A percentile compares a stretch with the other conserved stretches of the same genome.
Conservation (phyloP, 53 echinoderm and acorn worm species). For the Arbacia lixula region DNA sequence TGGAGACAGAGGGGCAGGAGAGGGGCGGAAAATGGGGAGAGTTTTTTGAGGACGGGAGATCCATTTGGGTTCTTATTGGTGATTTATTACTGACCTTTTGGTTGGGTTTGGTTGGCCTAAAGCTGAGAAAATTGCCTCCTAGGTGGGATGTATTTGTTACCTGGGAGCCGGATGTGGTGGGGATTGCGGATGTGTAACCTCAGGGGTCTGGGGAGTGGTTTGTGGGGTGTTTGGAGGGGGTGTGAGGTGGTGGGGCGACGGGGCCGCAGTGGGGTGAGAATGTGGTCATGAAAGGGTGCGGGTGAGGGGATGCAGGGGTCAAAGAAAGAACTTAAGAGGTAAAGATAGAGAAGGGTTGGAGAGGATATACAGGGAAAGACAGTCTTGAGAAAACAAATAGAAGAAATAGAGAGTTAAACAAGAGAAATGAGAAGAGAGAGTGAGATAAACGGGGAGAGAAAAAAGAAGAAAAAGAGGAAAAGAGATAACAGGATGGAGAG, state of each 20-base stretch:
- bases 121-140: slow-evolving; percentile 33
- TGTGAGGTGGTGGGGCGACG: neutral
- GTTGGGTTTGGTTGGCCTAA: slow-evolving; percentile 2
- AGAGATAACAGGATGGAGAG: neutral
- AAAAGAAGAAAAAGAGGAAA: neutral
- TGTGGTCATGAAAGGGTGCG: neutral
- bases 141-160: neutral
- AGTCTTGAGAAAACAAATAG: neutral
- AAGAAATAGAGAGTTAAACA: neutral
- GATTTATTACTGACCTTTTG: slow-evolving; percentile 38
- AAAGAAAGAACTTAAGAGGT: neutral
- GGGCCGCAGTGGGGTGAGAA: neutral
- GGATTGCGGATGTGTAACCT: neutral
- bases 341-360: neutral
- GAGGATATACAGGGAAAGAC: neutral
- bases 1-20: too few species aligned
- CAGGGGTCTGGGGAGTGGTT: neutral
- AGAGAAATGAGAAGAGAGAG: neutral
- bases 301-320: neutral
- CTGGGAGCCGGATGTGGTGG: neutral
- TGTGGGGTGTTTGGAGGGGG: neutral
- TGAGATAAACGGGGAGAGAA: neutral
- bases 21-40: too few species aligned
- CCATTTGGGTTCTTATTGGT: slow-evolving; percentile 36
- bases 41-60: neutral